Evolutionary conservation across 2,888 invertebrate genomes (phyloP).

Genomic region (Coelinius sp.): DNA sequence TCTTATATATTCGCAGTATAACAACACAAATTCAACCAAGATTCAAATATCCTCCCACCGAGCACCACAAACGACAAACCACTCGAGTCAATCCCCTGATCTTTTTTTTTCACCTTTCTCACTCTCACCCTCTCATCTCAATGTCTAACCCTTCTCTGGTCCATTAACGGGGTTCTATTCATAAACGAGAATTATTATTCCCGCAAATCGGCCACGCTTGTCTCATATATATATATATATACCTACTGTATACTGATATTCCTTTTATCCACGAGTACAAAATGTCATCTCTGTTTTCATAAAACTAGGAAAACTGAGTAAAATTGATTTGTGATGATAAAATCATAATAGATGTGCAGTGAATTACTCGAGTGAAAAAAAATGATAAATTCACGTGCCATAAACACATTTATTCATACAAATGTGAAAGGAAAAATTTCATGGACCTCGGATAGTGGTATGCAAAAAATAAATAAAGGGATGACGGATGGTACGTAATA

Average conservation of each 20-base stretch:
- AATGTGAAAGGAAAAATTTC: background rate
- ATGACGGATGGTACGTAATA: constrained; percentile 61
- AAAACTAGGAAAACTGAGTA: too few species aligned
- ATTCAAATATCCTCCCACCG: constrained; percentile 53
- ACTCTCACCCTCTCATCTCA: background rate
- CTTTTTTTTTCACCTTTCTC: constrained; percentile 19
- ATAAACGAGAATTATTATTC: constrained; percentile 39
- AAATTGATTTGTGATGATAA: too few species aligned
- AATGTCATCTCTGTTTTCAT: too few species aligned
- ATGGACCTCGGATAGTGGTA: background rate
- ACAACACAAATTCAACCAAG: background rate
- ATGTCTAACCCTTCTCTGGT: constrained; percentile 61
- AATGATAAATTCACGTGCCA: too few species aligned
- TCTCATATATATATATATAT: too few species aligned
- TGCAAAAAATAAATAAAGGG: constrained; percentile 47
- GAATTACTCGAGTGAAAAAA: background rate
- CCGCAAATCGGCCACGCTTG: constrained; percentile 17
- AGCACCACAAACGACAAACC: constrained; percentile 64
- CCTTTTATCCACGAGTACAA: background rate
- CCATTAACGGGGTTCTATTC: constrained; percentile 61
- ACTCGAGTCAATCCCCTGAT: constrained; percentile 59
- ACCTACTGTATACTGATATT: background rate
- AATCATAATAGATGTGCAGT: background rate
- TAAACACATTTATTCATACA: background rate
- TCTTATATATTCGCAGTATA: background rate